A percentile compares a stretch with the other conserved stretches of the same genome.
These are phyloP conservation scores for Crioceris asparagi DNA, from an alignment of 2,888 invertebrate genomes.

Conservation along the genomic window DNA sequence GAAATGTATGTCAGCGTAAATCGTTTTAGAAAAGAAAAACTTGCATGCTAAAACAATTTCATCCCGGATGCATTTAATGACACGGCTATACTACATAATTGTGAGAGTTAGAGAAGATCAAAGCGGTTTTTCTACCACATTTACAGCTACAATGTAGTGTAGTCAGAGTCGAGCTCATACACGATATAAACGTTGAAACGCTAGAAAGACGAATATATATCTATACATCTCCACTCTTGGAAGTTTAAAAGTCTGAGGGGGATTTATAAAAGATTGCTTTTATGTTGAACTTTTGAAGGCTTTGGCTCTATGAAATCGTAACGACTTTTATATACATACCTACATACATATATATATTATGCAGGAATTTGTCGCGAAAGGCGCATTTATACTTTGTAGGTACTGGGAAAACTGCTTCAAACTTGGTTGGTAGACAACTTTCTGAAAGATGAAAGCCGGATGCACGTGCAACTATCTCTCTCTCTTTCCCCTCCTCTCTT, in stretches of 20 bases:
- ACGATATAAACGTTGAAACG: conserved; percentile 4
- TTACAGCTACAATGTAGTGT: conserved; percentile 12
- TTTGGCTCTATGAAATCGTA: conserved; percentile 23
- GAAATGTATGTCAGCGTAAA: too few relatives aligned
- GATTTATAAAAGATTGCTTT: conserved; percentile 27
- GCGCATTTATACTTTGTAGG: conserved; percentile 16
- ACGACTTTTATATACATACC: too few relatives aligned
- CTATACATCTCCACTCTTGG: too few relatives aligned
- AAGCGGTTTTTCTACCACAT: conserved; percentile 20
- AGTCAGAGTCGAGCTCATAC: conserved; percentile 13
- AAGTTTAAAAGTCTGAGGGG: conserved; percentile 21
- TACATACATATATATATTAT: too few relatives aligned
- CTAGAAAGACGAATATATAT: conserved; percentile 21
- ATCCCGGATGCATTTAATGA: conserved; percentile 29
- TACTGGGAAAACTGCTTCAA: conserved; percentile 4
- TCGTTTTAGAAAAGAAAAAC: too few relatives aligned
- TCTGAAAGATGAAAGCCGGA: background rate
- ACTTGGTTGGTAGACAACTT: conserved; percentile 2
- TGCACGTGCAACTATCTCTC: background rate
- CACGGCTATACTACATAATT: conserved; percentile 28
- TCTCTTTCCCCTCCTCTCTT: background rate
- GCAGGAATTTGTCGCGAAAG: conserved; percentile 19
- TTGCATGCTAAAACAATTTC: conserved; percentile 7
- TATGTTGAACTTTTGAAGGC: conserved; percentile 25
- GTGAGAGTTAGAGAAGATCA: conserved; percentile 29